Evolutionary conservation across 2,888 invertebrate genomes (phyloP).

Genomic region (Odontocerum albicorne): DNA sequence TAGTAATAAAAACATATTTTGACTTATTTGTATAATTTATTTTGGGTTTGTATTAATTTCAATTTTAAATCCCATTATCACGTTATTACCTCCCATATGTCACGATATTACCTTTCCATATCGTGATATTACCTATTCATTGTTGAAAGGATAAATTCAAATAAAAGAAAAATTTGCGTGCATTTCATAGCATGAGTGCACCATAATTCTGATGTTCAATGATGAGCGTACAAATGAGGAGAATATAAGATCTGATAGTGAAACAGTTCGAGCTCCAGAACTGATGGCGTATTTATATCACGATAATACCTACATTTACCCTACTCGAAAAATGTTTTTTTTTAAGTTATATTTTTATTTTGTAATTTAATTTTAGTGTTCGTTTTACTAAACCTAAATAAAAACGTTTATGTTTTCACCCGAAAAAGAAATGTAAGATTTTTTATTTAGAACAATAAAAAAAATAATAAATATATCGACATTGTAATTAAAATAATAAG

Average conservation of each 20-base stretch:
- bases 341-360: no score
- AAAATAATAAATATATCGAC: no score
- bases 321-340: no score
- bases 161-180: background rate
- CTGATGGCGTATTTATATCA: conserved; percentile 1
- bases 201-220: conserved; percentile 3
- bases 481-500: no score
- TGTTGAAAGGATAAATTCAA: background rate
- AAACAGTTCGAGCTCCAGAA: background rate
- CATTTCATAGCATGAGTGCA: background rate
- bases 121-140: background rate
- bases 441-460: no score
- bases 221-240: conserved; percentile 3
- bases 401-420: no score
- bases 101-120: conserved; percentile 9
- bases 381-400: no score
- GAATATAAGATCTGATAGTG: background rate
- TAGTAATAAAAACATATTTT: conserved; percentile 14
- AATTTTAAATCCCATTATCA: conserved; percentile 6
- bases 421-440: no score
- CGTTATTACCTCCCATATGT: conserved; percentile 2
- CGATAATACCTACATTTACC: conserved; percentile 3
- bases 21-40: background rate
- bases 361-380: no score
- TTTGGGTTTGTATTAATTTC: conserved; percentile 7